These are phyloP conservation scores for Paramormyrops hopkinsi DNA, from an alignment of 2,797 vertebrate genomes.

Conservation along the genomic window DNA sequence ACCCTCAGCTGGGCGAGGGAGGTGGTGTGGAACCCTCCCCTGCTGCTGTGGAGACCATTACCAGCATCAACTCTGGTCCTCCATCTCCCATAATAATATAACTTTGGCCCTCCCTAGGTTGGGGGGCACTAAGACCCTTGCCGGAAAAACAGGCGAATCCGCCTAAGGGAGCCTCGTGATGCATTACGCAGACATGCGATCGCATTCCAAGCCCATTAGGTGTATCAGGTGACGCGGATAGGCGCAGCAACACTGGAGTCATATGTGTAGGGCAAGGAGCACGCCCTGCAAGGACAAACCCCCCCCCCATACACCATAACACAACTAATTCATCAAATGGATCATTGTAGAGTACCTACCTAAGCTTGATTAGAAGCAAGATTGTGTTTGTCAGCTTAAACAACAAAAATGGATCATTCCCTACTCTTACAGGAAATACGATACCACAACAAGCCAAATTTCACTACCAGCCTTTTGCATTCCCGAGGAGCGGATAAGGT, in stretches of 20 bases:
- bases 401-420: background rate
- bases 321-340: background rate
- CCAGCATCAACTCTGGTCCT: constrained; percentile 8
- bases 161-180: constrained; percentile 33
- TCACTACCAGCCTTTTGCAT: constrained; percentile 1
- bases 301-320: background rate
- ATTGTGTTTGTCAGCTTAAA: background rate
- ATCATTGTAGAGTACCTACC: background rate
- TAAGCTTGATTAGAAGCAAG: background rate
- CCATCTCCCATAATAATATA: constrained; percentile 13
- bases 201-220: background rate
- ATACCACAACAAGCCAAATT: background rate
- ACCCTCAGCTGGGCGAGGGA: constrained; percentile 31
- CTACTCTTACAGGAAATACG: background rate
- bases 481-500: background rate
- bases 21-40: constrained; percentile 34
- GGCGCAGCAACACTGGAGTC: background rate
- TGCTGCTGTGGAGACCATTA: constrained; percentile 28
- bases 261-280: background rate
- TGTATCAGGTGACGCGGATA: constrained; percentile 19
- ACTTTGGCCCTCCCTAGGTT: background rate
- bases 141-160: background rate
- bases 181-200: constrained; percentile 33
- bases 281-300: background rate
- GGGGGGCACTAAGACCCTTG: background rate